Percentiles rank a stretch among this genome's conserved stretches.
Conservation (phyloP, 1,140 invertebrate genomes). For the Vanessa tameamea region DNA sequence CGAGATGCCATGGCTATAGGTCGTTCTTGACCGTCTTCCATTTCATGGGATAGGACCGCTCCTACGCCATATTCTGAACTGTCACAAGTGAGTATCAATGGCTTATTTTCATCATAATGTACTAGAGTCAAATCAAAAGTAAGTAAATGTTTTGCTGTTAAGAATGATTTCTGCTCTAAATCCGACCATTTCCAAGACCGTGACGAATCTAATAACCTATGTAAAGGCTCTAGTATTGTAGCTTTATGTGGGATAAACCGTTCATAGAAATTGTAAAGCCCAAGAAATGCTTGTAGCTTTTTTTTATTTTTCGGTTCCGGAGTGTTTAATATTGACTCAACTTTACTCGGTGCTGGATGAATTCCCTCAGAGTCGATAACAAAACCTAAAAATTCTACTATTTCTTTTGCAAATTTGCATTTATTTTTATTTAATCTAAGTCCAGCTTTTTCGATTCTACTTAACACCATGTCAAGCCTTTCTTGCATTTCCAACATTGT, state of each 20-base stretch:
- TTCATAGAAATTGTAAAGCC: constrained; percentile 63
- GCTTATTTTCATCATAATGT: constrained; percentile 55
- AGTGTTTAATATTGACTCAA: constrained; percentile 60
- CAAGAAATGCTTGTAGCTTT: constrained; percentile 63
- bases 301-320: constrained; percentile 58
- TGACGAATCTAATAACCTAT: constrained; percentile 30
- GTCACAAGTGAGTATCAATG: constrained; percentile 59
- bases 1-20: constrained; percentile 76
- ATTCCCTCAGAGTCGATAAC: constrained; percentile 50
- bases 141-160: constrained; percentile 51
- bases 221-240: constrained; percentile 30
- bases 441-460: constrained; percentile 45
- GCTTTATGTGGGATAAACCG: constrained; percentile 58
- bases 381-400: constrained; percentile 57
- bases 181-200: constrained; percentile 51
- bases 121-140: constrained; percentile 50
- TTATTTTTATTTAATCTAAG: constrained; percentile 54
- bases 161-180: constrained; percentile 47
- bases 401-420: constrained; percentile 50
- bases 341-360: constrained; percentile 49
- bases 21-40: constrained; percentile 53
- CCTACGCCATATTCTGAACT: constrained; percentile 60
- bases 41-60: constrained; percentile 50
- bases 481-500: constrained; percentile 39
- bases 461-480: constrained; percentile 34